Conservation (phyloP, 2,888 invertebrate genomes). For the Acronicta psi region DNA sequence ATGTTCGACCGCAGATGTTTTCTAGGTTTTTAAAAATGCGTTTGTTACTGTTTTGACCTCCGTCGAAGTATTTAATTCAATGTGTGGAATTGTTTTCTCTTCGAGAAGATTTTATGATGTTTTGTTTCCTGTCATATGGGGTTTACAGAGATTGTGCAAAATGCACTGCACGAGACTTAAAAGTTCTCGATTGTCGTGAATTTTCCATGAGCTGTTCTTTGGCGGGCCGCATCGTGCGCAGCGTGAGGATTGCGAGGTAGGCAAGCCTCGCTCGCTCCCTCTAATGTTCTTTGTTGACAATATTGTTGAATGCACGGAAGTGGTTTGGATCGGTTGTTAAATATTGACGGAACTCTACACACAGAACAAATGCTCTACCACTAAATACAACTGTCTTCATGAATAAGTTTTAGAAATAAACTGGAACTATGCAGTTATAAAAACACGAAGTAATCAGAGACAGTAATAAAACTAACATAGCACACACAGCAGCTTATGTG, state of each 20-base stretch:
- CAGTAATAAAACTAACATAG: slow-evolving; percentile 21
- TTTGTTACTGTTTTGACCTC: too few relatives aligned
- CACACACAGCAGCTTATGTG: slow-evolving; percentile 24
- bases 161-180: slow-evolving; percentile 36
- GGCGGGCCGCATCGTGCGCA: slow-evolving; percentile 18
- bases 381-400: slow-evolving; percentile 1
- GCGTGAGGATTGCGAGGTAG: neutral
- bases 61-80: too few relatives aligned
- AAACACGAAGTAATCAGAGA: slow-evolving; percentile 5
- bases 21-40: too few relatives aligned
- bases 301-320: slow-evolving; percentile 36
- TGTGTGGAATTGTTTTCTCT: too few relatives aligned
- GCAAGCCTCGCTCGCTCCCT: slow-evolving; percentile 22
- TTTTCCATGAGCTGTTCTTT: slow-evolving; percentile 44
- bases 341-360: slow-evolving; percentile 29
- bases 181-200: slow-evolving; percentile 49
- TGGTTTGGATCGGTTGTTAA: slow-evolving; percentile 30
- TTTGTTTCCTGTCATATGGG: slow-evolving; percentile 76
- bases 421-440: slow-evolving; percentile 6
- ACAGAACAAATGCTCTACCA: slow-evolving; percentile 12
- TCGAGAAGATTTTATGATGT: slow-evolving; percentile 69
- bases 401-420: slow-evolving; percentile 1
- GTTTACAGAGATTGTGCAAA: slow-evolving; percentile 67
- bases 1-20: too few relatives aligned
- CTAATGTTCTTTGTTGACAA: slow-evolving; percentile 34